Conservation (phyloP, 1,140 invertebrate species). For the Platyscapa corneri region DNA sequence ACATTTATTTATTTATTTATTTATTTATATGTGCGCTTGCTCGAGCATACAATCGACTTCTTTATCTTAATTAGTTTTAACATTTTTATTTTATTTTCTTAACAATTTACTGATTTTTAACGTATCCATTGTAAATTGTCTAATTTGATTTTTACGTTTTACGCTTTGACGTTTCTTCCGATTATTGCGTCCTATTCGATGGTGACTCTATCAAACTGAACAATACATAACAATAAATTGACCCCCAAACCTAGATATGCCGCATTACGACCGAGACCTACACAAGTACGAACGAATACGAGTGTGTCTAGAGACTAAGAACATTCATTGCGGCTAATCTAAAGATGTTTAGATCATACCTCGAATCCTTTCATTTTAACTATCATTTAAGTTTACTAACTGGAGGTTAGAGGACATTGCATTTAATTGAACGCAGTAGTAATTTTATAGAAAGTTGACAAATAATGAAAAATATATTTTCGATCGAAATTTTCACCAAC, state of each 20-base stretch:
- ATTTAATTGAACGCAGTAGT: background rate
- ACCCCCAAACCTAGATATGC: conserved; percentile 68
- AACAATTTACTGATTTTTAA: too few relatives aligned
- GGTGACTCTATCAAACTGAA: background rate
- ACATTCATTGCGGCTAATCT: background rate
- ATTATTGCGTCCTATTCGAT: too few relatives aligned
- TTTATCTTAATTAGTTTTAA: too few relatives aligned
- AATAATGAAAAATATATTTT: too few relatives aligned
- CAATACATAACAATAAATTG: conserved; percentile 42
- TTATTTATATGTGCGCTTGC: too few relatives aligned
- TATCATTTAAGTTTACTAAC: background rate
- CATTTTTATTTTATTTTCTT: too few relatives aligned
- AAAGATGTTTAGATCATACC: background rate
- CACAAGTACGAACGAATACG: background rate
- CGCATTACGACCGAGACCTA: conserved; percentile 18
- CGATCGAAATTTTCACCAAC: too few relatives aligned
- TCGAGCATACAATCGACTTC: too few relatives aligned
- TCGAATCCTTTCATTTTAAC: background rate
- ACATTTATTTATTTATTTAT: too few relatives aligned
- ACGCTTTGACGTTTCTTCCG: too few relatives aligned
- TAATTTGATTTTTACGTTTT: too few relatives aligned
- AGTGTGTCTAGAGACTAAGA: background rate
- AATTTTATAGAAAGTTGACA: background rate
- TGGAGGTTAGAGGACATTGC: background rate
- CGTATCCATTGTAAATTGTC: too few relatives aligned